Evolutionary conservation across 2,113 vertebrate genomes (phyloP), one percentile per base, ranked within the genome.

Genomic region (Bolborhynchus lineola): DNA sequence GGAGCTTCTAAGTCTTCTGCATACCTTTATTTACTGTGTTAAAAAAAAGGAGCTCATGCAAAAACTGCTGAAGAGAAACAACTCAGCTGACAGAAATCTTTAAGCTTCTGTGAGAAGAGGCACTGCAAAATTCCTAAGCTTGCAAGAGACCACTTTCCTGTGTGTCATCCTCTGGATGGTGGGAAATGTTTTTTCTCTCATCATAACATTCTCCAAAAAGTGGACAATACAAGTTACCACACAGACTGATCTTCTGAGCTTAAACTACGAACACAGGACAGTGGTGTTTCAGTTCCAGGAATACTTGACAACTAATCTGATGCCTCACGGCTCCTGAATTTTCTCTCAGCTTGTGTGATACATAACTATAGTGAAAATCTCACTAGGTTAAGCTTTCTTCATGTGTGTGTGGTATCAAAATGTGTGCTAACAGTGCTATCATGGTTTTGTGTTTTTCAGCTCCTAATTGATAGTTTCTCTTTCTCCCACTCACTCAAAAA

Each of bases 21-120:
- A 17, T 19, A 37, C 0, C 0, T 35, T 39, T 60, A 10, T 16
- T 6, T 55, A 0, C 5, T 39, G 6, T 1, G 2, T 33, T 68
- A 21, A 37, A 39, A 21, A 20, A 18, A 16, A 46, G n/a, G 3
- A 17, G 2, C 9, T 68, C 0, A 23, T 78, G 26, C 14, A 26
- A 35, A 77, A 75, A 39, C 5, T 0, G 1, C 10, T 21, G 25
- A 42, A 67, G 35, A 63, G 50, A 13, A 33, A 44, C 18, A 87
- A 10, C 14, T 62, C 16, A 9, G 2, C 2, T 79, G 62, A 42
- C 31, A n/a, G 52, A 33, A 14, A 35, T 19, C 4, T 75, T 82
- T 64, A 71, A 42, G 7, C 7, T 68, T 33, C 8, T 49, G 25
- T 0, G 3, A 79, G 20, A 6, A 82, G 16, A 5, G 49, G 7